Conservation (phyloP, 2,113 vertebrate species). For the Atractosteus spatula region DNA sequence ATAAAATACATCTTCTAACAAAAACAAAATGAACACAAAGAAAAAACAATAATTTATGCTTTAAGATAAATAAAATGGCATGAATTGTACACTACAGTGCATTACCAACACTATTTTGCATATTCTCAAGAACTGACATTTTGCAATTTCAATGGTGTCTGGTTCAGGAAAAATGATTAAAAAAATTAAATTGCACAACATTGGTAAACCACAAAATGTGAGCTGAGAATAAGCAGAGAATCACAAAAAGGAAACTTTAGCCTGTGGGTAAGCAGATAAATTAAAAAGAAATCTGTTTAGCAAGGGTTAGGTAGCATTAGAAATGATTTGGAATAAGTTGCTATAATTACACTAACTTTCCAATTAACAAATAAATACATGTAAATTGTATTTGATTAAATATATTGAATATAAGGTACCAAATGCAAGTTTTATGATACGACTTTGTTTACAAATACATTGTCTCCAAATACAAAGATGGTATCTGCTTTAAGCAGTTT, state of each 20-base stretch:
- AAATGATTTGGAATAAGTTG: background rate
- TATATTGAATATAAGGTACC: too few relatives aligned
- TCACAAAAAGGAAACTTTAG: slow-evolving; percentile 23
- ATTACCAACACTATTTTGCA: slow-evolving; percentile 64
- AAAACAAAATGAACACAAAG: slow-evolving; percentile 27
- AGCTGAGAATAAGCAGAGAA: slow-evolving; percentile 69
- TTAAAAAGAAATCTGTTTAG: background rate
- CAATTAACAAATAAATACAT: too few relatives aligned
- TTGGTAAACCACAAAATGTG: slow-evolving; percentile 70
- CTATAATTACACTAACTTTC: background rate
- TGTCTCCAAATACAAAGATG: too few relatives aligned
- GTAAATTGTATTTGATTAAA: too few relatives aligned
- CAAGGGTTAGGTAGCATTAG: background rate
- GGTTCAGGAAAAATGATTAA: slow-evolving; percentile 15
- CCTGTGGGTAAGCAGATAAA: slow-evolving; percentile 7
- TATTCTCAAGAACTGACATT: slow-evolving; percentile 50
- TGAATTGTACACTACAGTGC: slow-evolving; percentile 63
- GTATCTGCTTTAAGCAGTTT: too few relatives aligned
- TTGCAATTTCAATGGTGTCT: slow-evolving; percentile 30
- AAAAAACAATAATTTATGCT: slow-evolving; percentile 35
- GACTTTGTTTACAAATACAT: too few relatives aligned
- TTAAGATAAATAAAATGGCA: slow-evolving; percentile 57
- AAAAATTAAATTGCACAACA: slow-evolving; percentile 2
- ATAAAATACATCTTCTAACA: slow-evolving; percentile 57
- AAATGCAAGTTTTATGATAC: too few relatives aligned